Conservation (phyloP, 2,113 vertebrate species). For the Glaucidium brasilianum region DNA sequence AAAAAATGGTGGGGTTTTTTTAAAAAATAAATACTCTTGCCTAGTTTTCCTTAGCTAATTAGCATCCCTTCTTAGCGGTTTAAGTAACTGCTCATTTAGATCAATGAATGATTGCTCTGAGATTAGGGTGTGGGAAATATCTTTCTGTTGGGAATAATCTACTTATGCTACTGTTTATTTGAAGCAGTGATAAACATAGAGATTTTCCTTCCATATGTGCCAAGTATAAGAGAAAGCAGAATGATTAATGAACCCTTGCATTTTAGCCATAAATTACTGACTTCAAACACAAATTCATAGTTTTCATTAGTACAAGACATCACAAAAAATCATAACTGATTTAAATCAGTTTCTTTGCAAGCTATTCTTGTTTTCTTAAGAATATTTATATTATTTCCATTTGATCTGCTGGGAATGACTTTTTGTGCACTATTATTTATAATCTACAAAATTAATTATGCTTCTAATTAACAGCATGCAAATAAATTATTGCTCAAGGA, state of each 20-base stretch:
- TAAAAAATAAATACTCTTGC: constrained; percentile 61
- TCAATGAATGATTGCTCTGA: constrained; percentile 87
- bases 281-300: constrained; percentile 66
- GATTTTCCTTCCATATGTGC: constrained; percentile 81
- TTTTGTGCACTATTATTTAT: constrained; percentile 76
- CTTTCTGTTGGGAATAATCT: constrained; percentile 89
- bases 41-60: constrained; percentile 83
- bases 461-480: constrained; percentile 79
- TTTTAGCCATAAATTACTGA: constrained; percentile 73
- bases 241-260: constrained; percentile 83
- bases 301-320: constrained; percentile 45
- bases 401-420: constrained; percentile 72
- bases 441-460: constrained; percentile 81
- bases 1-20: background rate
- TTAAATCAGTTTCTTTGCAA: constrained; percentile 55
- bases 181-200: constrained; percentile 85
- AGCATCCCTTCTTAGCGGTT: constrained; percentile 80
- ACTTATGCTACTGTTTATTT: constrained; percentile 83
- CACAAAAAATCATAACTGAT: constrained; percentile 20
- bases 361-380: constrained; percentile 50
- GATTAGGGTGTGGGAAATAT: constrained; percentile 83
- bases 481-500: constrained; percentile 79
- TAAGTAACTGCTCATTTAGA: constrained; percentile 94
- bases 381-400: constrained; percentile 71
- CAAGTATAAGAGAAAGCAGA: constrained; percentile 80